phyloP scores from a whole-genome alignment of 1,140 invertebrate genomes.

The Linepithema humile region DNA sequence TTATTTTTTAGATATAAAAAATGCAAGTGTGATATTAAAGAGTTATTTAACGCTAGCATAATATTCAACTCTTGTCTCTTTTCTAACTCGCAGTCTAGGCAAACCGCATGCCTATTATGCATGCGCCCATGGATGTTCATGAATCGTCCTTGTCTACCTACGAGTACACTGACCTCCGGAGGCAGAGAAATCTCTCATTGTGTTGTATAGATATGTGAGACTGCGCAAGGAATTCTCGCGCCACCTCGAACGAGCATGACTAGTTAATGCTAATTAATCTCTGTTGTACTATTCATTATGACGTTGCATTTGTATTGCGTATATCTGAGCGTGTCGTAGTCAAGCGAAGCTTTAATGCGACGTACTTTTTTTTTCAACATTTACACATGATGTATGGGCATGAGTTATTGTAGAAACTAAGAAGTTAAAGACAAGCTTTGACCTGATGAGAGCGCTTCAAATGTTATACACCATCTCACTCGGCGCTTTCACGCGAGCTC shows the following conservation, averaged over 20 bases:
- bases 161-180: slow-evolving; percentile 25
- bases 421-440: slow-evolving; percentile 8
- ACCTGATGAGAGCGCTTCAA: neutral
- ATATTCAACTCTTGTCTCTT: neutral
- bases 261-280: slow-evolving; percentile 49
- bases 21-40: neutral
- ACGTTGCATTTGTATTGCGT: neutral
- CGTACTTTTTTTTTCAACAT: neutral
- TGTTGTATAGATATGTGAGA: slow-evolving; percentile 10
- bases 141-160: neutral
- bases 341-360: neutral
- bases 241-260: neutral
- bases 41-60: no score
- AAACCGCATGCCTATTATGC: neutral
- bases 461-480: neutral
- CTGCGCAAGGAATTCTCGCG: slow-evolving; percentile 37
- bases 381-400: neutral
- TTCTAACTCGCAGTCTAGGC: neutral
- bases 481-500: neutral
- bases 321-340: neutral
- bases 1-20: neutral
- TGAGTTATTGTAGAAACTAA: neutral
- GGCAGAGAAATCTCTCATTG: slow-evolving; percentile 57
- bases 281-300: neutral
- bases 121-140: neutral